phyloP scores from a whole-genome alignment of 1,140 invertebrate species.

The Drosophila elegans region DNA sequence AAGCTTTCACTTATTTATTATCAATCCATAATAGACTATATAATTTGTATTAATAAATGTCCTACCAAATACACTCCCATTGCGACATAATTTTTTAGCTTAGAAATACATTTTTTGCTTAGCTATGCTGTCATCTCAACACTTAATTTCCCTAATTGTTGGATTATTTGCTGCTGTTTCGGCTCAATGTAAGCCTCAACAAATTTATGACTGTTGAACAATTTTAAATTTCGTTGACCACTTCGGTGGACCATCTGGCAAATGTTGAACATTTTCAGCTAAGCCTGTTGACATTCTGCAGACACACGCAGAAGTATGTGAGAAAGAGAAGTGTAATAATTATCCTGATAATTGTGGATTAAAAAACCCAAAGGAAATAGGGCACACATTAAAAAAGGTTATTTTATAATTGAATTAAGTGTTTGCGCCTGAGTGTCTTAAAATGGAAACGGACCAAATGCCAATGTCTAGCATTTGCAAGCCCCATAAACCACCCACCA shows the following conservation, averaged over 20 bases:
- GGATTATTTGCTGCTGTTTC: constrained; percentile 59
- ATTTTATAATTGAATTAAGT: constrained; percentile 39
- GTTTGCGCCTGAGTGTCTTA: constrained; percentile 23
- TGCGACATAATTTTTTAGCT: not conserved
- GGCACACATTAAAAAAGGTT: constrained; percentile 12
- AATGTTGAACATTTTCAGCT: constrained; percentile 38
- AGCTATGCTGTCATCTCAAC: constrained; percentile 9
- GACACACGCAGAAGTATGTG: constrained; percentile 42
- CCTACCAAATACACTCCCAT: too few species aligned
- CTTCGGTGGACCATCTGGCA: constrained; percentile 56
- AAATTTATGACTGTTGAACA: constrained; percentile 66
- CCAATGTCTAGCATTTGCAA: constrained; percentile 59
- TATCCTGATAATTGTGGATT: constrained; percentile 60
- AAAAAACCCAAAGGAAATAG: constrained; percentile 32
- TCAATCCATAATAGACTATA: too few species aligned
- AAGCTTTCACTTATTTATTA: too few species aligned
- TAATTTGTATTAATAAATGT: too few species aligned
- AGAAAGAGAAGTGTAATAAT: constrained; percentile 46
- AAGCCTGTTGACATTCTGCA: constrained; percentile 65
- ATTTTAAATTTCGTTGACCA: constrained; percentile 50
- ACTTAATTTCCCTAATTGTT: constrained; percentile 74
- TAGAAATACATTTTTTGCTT: not conserved
- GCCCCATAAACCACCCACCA: constrained; percentile 44
- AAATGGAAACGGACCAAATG: constrained; percentile 46
- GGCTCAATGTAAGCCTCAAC: constrained; percentile 48